Base-by-base conservation (phyloP, 2,797 vertebrate species). In the Myripristis murdjan region DNA sequence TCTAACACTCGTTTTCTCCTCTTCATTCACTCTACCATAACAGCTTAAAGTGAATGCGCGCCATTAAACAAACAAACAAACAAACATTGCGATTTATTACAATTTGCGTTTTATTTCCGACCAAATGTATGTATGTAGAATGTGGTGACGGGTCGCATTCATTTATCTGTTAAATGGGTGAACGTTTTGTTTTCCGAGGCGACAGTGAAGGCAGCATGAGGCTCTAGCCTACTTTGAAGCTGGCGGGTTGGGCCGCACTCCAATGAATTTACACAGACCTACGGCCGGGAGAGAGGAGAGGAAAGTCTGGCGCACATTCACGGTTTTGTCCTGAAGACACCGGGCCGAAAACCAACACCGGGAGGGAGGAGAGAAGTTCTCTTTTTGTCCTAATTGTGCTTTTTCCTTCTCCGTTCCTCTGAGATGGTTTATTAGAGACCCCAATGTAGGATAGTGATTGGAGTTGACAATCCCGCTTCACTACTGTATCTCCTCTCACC, bases 401-500 rank as follows among this genome's bases (percentile, higher is more conserved):
- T 48, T n/a, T 55, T 64, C 41, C 51, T 20, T 16, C n/a, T 26
- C 11, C 16, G 2, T 26, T 15, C 5, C 28, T 54, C 23, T 49
- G 31, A 16, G 18, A n/a, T 14, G 15, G 51, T 59, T 44, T 69
- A 35, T 35, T 66, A 65, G 71, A 74, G 75, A 81, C 72, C 78
- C 73, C 78, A 84, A 64, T 68, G 82, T 75, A 80, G 78, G 89
- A 87, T 74, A 89, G 88, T 91, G 93, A 94, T 93, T 91, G 83
- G 93, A 95, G 92, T 93, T 94, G 94, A 95, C 94, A 92, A 92
- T 87, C 89, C 84, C 81, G 88, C 91, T 93, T 86, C 89, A 84
- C 92, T 91, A 92, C 93, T 93, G 92, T 93, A 93, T 91, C 70
- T 80, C 77, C 67, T 63, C 69, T 75, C 28, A 28, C 53, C n/a